Base-by-base conservation (phyloP, 2,797 vertebrate genomes). In the Poeciliopsis gracilis region DNA sequence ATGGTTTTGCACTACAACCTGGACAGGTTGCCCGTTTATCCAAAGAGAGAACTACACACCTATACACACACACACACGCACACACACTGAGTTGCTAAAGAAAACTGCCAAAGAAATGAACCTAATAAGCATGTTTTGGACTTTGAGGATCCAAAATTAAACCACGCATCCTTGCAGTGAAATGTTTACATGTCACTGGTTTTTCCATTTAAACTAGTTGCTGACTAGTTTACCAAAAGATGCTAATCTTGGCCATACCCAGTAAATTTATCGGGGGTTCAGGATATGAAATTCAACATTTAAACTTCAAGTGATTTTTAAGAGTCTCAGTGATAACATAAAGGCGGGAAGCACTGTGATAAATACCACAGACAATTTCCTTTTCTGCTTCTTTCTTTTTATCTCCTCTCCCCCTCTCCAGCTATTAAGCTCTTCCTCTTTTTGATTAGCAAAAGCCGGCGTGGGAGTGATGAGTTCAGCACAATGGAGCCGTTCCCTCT, bases 401-500 rank as follows among this genome's bases (percentile, higher is more conserved):
- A 10, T 75, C 71, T 47, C n/a, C 77, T 77, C 73, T 76, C 67
- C 55, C 80, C 78, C 77, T 78, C 74, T 74, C 67, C 53, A 2
- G 67, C 73, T 73, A 75, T 83, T 84, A 79, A 70, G 59, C 82
- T 79, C 75, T 71, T 88, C 83, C 67, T 87, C 82, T 85, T 23
- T n/a, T 36, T 84, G 53, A 87, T 78, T 79, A 53, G 83, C 86
- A 51, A 87, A 87, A 83, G 81, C 73, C 2, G 78, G 86, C 41
- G 84, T 91, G 53, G 88, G 90, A 59, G 87, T 84, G 82, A 88
- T 87, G 84, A 78, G 72, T 79, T 83, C 81, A 78, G 86, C 80
- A 83, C 87, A 88, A 76, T 55, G 81, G 81, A 87, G 80, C 66
- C 82, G 47, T 75, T 76, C 76, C 45, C 45, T 89, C 82, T 77